Evolutionary conservation across 2,797 vertebrate genomes (phyloP), one percentile per base, ranked within the genome.

Genomic region (Pseudochaenichthys georgianus): DNA sequence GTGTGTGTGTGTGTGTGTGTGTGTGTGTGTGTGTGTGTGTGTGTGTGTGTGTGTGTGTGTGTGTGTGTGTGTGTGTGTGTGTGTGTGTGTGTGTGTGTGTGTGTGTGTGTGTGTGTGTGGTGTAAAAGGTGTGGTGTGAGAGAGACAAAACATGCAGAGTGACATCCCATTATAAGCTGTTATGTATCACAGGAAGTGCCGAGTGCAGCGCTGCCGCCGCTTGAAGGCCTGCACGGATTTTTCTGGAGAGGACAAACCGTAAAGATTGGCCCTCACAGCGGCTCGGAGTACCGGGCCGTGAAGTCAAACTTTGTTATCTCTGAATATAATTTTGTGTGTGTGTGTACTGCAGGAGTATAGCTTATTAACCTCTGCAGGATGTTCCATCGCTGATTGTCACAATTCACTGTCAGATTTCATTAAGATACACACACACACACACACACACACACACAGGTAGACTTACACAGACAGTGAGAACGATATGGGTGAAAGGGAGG

Each of bases 321-420:
- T n/a, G n/a, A n/a, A n/a, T n/a, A n/a, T n/a, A n/a, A n/a, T 59
- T 74, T 59, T 72, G 73, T 38, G 61, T 28, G 58, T 38, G 54
- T 41, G 54, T 58, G n/a, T n/a, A n/a, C n/a, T n/a, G n/a, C n/a
- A n/a, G n/a, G n/a, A n/a, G n/a, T n/a, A n/a, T n/a, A n/a, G n/a
- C 79, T 85, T 88, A 90, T 93, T 93, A 94, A 92, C 91, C 90
- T 92, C 87, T 77, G 85, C 89, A 85, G n/a, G n/a, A n/a, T n/a
- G n/a, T n/a, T n/a, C n/a, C n/a, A n/a, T n/a, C n/a, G n/a, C 83
- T 85, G 86, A 88, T 89, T 91, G 90, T 87, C 84, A 91, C 87
- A 91, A 84, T 82, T 80, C 82, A 77, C 87, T 77, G 86, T 92
- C 89, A 90, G 89, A 93, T 93, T 91, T 92, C 86, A 92, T 94